Conservation (phyloP, 2,113 vertebrate genomes). For the Otocyon megalotis region DNA sequence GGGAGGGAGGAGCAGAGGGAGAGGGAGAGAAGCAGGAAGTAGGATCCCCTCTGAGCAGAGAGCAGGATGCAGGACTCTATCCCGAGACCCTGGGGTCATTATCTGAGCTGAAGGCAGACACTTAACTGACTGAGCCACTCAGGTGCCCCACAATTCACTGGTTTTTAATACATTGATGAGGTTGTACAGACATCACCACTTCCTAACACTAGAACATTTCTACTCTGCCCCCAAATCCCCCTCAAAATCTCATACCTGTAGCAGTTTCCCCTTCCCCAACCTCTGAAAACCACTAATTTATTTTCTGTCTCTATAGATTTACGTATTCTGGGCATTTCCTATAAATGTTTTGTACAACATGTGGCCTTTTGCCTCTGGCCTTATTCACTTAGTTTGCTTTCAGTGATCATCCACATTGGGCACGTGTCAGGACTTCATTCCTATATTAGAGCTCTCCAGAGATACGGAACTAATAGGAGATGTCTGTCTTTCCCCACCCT, state of each 20-base stretch:
- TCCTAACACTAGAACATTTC: not conserved
- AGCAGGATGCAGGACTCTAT: too few species aligned
- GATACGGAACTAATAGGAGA: not conserved
- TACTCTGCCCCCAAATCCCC: rapidly evolving
- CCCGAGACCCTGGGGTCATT: too few species aligned
- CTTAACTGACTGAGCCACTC: too few species aligned
- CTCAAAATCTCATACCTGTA: not conserved
- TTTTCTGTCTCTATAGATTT: not conserved
- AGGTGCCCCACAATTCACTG: too few species aligned
- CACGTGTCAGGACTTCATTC: not conserved
- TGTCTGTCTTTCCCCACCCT: not conserved
- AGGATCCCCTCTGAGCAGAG: too few species aligned
- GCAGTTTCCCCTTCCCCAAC: too few species aligned
- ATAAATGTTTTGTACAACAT: not conserved
- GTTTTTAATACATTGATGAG: not conserved
- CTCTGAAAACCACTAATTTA: not conserved
- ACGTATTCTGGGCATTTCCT: not conserved
- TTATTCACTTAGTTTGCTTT: not conserved
- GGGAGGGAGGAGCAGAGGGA: not conserved
- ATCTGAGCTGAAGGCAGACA: too few species aligned
- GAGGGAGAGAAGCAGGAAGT: too few species aligned
- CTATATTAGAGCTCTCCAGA: not conserved
- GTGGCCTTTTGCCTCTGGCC: not conserved
- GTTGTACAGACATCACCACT: not conserved
- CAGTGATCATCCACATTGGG: not conserved